Evolutionary conservation across 2,888 invertebrate species (phyloP).

Genomic region (Dorcus parallelipipedus): DNA sequence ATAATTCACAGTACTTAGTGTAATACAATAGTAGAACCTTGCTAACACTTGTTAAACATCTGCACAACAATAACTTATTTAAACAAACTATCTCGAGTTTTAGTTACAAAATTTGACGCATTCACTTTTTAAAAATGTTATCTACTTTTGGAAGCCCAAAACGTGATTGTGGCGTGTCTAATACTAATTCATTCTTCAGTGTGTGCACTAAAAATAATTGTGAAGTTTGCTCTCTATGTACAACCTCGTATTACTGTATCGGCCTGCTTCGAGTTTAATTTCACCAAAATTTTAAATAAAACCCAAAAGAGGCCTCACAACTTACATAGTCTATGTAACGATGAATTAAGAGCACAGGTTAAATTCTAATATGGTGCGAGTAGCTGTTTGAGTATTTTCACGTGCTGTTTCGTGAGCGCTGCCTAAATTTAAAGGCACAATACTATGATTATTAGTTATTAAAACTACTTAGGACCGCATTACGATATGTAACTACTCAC

Average conservation of each 20-base stretch:
- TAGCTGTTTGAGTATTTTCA: not conserved
- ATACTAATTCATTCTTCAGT: not conserved
- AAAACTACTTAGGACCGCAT: slow-evolving; percentile 6
- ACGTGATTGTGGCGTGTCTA: slow-evolving; percentile 37
- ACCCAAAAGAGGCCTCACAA: no score
- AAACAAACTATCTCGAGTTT: not conserved
- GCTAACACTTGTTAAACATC: no score
- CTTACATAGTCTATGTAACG: no score
- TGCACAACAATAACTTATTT: not conserved
- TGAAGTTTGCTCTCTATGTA: not conserved
- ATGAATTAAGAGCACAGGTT: not conserved
- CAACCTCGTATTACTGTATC: not conserved
- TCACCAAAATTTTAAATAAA: no score
- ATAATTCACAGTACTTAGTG: no score
- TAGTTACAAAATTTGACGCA: not conserved
- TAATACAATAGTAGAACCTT: no score
- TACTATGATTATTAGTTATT: slow-evolving; percentile 29
- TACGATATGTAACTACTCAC: slow-evolving; percentile 21
- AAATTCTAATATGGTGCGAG: not conserved
- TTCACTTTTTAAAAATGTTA: slow-evolving; percentile 18
- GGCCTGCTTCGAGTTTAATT: not conserved
- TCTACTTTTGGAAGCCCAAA: slow-evolving; percentile 41
- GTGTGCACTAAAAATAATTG: not conserved
- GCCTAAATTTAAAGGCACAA: slow-evolving; percentile 33
- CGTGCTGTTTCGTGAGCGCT: not conserved